These are phyloP conservation scores for Myotis myotis DNA, from an alignment of 2,797 vertebrate genomes.

Conservation along the genomic window DNA sequence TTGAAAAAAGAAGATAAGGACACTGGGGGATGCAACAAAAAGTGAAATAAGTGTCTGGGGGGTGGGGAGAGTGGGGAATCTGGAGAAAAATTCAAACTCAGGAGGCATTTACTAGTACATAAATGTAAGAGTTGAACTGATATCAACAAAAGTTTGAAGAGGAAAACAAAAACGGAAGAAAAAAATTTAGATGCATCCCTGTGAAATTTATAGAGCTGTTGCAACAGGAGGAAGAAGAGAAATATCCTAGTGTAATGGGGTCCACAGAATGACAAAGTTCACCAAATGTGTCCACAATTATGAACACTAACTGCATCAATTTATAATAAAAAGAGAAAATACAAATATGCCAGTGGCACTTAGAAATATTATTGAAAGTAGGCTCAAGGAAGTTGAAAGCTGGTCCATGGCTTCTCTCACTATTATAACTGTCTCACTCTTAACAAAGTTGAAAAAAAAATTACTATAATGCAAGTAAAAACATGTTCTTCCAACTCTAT, in stretches of 20 bases:
- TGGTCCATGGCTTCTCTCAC: background rate
- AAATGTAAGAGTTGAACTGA: background rate
- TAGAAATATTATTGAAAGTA: background rate
- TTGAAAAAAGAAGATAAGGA: background rate
- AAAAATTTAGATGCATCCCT: background rate
- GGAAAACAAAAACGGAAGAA: background rate
- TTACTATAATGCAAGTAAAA: background rate
- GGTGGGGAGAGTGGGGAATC: background rate
- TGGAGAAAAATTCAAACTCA: background rate
- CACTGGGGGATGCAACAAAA: background rate
- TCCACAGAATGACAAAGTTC: background rate
- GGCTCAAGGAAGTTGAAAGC: background rate
- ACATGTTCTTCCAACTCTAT: slow-evolving; percentile 37
- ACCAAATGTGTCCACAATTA: background rate
- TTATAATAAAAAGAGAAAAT: background rate
- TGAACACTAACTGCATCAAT: background rate
- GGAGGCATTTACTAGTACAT: background rate
- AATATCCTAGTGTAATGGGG: background rate
- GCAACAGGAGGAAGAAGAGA: background rate
- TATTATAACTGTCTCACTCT: background rate
- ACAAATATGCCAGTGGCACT: background rate
- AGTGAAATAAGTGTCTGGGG: background rate
- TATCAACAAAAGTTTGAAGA: background rate
- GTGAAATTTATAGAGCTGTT: background rate
- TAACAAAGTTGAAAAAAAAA: background rate